phyloP scores from a whole-genome alignment of 2,797 vertebrate genomes.

The Pipistrellus pipistrellus region DNA sequence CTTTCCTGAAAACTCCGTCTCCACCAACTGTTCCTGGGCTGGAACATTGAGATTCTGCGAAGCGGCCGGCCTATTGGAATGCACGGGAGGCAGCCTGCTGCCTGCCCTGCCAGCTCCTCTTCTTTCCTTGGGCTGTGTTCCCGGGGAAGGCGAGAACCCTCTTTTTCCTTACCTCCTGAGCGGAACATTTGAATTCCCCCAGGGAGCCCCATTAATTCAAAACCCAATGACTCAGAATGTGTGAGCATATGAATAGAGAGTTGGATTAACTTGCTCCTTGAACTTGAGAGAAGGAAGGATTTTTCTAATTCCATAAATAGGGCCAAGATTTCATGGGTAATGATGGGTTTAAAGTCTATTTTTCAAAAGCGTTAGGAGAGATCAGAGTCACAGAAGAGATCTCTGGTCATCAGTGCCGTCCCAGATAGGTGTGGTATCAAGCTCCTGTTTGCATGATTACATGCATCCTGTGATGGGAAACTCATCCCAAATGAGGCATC shows the following conservation, averaged over 20 bases:
- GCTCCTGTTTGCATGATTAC: neutral
- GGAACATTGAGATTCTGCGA: conserved; percentile 48
- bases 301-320: conserved; percentile 55
- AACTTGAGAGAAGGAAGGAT: neutral
- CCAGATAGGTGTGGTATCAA: neutral
- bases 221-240: conserved; percentile 57
- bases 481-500: neutral
- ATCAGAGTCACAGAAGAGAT: neutral
- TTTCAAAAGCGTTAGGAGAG: conserved; percentile 59
- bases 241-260: neutral
- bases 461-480: neutral
- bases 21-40: conserved; percentile 42
- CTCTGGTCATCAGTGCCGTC: neutral
- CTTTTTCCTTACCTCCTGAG: conserved; percentile 3
- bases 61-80: neutral
- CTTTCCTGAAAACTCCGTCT: conserved; percentile 56
- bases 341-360: conserved; percentile 45
- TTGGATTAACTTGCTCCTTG: conserved; percentile 55
- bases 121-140: conserved; percentile 58
- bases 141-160: conserved; percentile 32
- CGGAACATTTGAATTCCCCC: conserved; percentile 52
- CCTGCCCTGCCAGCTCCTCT: neutral
- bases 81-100: conserved; percentile 21
- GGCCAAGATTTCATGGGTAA: conserved; percentile 3
- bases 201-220: conserved; percentile 56